Evolutionary conservation across 2,113 vertebrate genomes (phyloP), one percentile per base, ranked within the genome.

Genomic region (Condylura cristata): DNA sequence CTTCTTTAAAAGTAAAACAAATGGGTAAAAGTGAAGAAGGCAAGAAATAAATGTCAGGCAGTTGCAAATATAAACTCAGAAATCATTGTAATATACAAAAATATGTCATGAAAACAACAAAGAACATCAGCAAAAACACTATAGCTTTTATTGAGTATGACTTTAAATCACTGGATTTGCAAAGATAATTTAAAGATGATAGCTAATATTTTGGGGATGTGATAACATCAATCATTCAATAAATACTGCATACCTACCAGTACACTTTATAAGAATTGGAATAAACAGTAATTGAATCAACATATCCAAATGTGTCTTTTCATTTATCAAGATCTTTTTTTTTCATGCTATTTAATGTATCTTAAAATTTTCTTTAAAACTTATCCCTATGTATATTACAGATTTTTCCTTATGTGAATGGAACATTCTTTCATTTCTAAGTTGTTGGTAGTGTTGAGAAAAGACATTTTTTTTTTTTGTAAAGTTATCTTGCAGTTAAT

Each of bases 31-130:
- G 20, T 66, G 34, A 51, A 86, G 63, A 9, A 81, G 70, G 44
- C 9, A 37, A 58, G 65, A 79, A 41, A 53, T 8, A 89, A 86
- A 46, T 32, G 24, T 66, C 85, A 53, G n/a, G 8, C 30, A 85
- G 91, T 76, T 93, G 28, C n/a, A 85, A 92, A 79, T 17, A 58
- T 61, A 72, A 92, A 80, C 11, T 66, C 32, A 84, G 44, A 93
- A 71, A n/a, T 30, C 48, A 41, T 39, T 60, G 14, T 71, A 37
- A 60, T 79, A 17, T 16, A 18, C 34, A 53, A 39, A 84, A 79
- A 58, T 17, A 6, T n/a, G 12, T 72, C 20, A 92, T 74, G 58
- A 93, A 82, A 70, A 70, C 18, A 61, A 61, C 11, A 68, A 86
- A 94, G 2, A 94, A 66, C 1, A 53, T 48, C 13, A 60, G 16